Evolutionary conservation across 2,888 invertebrate genomes (phyloP), one percentile per base, ranked within the genome.

Genomic region (Arctia plantaginis): DNA sequence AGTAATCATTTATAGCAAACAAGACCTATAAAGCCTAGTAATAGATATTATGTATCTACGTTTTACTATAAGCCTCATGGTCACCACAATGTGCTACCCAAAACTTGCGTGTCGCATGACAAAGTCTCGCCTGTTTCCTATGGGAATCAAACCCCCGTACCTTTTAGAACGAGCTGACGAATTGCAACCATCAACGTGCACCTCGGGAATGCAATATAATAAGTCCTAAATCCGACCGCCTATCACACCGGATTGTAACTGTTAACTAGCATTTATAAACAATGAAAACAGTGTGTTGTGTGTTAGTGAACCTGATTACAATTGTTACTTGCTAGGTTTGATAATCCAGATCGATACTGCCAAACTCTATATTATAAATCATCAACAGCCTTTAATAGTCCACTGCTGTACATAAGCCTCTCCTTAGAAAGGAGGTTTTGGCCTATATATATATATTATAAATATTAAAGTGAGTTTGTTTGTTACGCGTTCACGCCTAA

Each of bases 91-190:
- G 33, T 66, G 81, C 89, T 88, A 88, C 87, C 90, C 87, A 85
- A 86, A 87, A 77, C 75, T 80, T 66, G 78, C 74, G 79, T 83
- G 92, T 93, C 92, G 92, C 93, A 92, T 93, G 93, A 90, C 91
- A 91, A 82, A 82, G 78, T 83, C 82, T 80, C 75, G 77, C 77
- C 82, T 78, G 83, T 88, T 92, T 93, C 93, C 92, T 92, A 92
- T 93, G 93, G 92, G 93, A 92, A 92, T 66, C 83, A 41, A 15
- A 35, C 35, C 20, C 66, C 35, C 62, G 44, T 44, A 81, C 75
- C 41, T 64, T 69, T 13, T 30, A 62, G 27, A n/a, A 15, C 69
- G 69, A 77, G 33, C 79, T 87, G 85, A 87, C 84, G 87, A 89
- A 89, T 85, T 87, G 90, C 88, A 85, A 86, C 87, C 87, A 86